These are phyloP conservation scores for Gisinianus flammeolus DNA, from an alignment of 2,888 invertebrate species.

Conservation along the genomic window DNA sequence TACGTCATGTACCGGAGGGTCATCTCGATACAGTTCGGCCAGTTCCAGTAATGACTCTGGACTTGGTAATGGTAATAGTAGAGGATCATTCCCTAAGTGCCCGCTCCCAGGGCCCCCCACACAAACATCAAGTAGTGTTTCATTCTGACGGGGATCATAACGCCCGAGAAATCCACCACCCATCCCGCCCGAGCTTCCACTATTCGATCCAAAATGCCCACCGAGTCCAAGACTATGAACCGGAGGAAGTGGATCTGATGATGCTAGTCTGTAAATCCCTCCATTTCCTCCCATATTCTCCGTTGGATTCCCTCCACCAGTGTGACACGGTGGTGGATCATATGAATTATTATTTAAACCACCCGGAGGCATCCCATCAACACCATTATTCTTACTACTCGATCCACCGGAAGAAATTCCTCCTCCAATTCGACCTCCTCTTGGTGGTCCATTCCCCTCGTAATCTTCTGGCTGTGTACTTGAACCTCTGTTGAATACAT, in stretches of 20 bases:
- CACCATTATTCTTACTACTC: conserved; percentile 51
- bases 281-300: conserved; percentile 49
- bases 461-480: conserved; percentile 56
- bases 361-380: conserved; percentile 54
- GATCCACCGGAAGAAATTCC: conserved; percentile 52
- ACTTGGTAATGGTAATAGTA: conserved; percentile 57
- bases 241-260: conserved; percentile 58
- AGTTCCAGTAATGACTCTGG: conserved; percentile 58
- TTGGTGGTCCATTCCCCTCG: conserved; percentile 58
- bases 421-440: conserved; percentile 58
- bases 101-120: conserved; percentile 71
- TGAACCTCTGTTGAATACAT: conserved; percentile 31
- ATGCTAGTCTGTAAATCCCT: conserved; percentile 54
- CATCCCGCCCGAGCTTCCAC: conserved; percentile 65
- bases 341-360: conserved; percentile 69
- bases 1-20: conserved; percentile 57
- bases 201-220: conserved; percentile 65
- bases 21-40: conserved; percentile 58
- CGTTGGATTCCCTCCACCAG: conserved; percentile 62
- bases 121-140: conserved; percentile 58
- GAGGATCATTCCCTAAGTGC: conserved; percentile 63
- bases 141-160: conserved; percentile 58
- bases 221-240: conserved; percentile 65
- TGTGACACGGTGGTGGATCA: conserved; percentile 65
- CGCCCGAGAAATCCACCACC: conserved; percentile 67